phyloP scores from a whole-genome alignment of 2,113 vertebrate species.

The Odobenus rosmarus region DNA sequence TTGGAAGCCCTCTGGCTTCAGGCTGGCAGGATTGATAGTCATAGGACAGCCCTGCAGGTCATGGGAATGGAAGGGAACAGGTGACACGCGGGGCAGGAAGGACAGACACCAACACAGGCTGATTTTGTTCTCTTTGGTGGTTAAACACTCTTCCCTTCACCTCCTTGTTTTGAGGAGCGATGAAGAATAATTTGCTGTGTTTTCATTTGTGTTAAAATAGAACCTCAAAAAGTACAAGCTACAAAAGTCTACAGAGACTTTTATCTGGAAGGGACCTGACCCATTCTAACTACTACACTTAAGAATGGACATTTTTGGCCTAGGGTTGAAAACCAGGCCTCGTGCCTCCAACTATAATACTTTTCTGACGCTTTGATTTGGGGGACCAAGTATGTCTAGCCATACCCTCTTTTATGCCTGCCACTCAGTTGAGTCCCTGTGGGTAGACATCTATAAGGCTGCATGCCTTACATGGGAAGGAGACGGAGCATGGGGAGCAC shows the following conservation, averaged over 20 bases:
- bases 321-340: not conserved
- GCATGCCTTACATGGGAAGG: not conserved
- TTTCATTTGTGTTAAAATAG: not conserved
- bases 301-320: not conserved
- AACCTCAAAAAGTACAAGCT: not conserved
- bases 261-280: not conserved
- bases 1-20: not conserved
- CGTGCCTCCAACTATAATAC: not conserved
- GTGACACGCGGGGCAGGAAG: accelerated
- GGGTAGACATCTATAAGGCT: no score
- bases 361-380: not conserved
- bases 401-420: not conserved
- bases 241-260: not conserved
- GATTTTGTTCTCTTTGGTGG: not conserved
- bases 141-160: not conserved
- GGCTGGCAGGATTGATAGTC: not conserved
- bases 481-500: accelerated
- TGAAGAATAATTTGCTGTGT: not conserved
- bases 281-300: not conserved
- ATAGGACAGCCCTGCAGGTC: no score
- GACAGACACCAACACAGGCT: no score
- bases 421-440: no score
- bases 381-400: accelerated
- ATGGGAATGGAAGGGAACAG: not conserved
- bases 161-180: not conserved